A percentile compares a stretch with the other conserved stretches of the same genome.
phyloP scores from a whole-genome alignment of 2,113 vertebrate genomes.

The Calidris pugnax region DNA sequence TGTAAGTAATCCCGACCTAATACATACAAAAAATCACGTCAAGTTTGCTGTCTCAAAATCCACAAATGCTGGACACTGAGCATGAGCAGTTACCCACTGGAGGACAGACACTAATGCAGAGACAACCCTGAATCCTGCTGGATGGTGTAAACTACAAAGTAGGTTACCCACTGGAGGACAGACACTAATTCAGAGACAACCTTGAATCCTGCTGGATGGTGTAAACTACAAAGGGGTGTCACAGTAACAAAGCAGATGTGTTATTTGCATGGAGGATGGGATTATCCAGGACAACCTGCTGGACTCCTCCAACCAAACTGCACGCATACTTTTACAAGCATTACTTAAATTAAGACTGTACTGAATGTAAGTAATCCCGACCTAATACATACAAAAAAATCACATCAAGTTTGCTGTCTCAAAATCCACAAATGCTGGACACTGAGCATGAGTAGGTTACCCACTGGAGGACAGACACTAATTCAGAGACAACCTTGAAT shows the following conservation, averaged over 20 bases:
- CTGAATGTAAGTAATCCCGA: not conserved
- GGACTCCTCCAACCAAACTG: not conserved
- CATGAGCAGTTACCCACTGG: not conserved
- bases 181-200: not conserved
- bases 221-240: not conserved
- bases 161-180: not conserved
- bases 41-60: not conserved
- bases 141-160: not conserved
- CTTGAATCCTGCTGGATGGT: not conserved
- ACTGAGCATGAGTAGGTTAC: not conserved
- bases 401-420: not conserved
- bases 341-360: not conserved
- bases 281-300: not conserved
- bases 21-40: not conserved
- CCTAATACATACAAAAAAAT: not conserved
- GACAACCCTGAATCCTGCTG: not conserved
- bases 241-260: too few species aligned
- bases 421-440: not conserved
- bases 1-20: not conserved
- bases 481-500: not conserved
- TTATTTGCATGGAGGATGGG: not conserved
- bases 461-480: not conserved
- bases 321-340: too few species aligned
- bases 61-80: not conserved
- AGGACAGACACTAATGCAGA: not conserved